A percentile compares a stretch with the other conserved stretches of the same genome.
Evolutionary conservation across 2,113 vertebrate species (phyloP).

Genomic region (Lonchura striata): DNA sequence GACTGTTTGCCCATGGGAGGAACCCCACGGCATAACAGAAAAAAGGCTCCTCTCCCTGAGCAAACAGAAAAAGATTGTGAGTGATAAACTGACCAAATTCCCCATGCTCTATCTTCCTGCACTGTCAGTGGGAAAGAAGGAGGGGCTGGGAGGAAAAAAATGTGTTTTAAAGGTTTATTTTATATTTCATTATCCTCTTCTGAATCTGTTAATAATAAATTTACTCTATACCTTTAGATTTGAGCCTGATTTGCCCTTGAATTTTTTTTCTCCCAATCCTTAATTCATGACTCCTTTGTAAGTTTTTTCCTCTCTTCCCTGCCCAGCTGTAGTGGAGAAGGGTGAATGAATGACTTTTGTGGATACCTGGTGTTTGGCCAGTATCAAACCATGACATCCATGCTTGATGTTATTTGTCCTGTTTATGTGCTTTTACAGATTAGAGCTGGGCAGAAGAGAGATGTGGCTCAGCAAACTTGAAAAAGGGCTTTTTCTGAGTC

Average conservation of each 20-base stretch:
- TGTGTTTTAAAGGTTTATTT: not conserved
- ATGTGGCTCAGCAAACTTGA: not conserved
- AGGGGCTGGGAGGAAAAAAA: not conserved
- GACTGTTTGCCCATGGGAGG: not conserved
- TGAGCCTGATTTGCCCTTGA: not conserved
- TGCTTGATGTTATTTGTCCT: not conserved
- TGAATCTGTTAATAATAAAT: not conserved
- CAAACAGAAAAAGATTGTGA: rapidly evolving
- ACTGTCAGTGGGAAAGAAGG: not conserved
- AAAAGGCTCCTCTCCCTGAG: not conserved
- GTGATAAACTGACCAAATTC: not conserved
- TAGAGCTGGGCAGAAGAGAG: not conserved
- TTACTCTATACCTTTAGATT: not conserved
- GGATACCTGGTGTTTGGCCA: not conserved
- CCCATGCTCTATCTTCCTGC: not conserved
- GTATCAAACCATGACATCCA: not conserved
- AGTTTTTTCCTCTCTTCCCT: not conserved
- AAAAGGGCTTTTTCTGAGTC: not conserved
- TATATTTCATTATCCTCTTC: rapidly evolving
- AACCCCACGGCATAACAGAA: rapidly evolving
- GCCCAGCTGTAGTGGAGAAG: not conserved
- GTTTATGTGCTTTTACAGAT: not conserved
- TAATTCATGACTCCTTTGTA: not conserved
- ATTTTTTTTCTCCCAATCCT: not conserved
- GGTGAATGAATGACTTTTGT: rapidly evolving